Conservation (phyloP, 2,888 invertebrate species). For the Diloba caeruleocephala region DNA sequence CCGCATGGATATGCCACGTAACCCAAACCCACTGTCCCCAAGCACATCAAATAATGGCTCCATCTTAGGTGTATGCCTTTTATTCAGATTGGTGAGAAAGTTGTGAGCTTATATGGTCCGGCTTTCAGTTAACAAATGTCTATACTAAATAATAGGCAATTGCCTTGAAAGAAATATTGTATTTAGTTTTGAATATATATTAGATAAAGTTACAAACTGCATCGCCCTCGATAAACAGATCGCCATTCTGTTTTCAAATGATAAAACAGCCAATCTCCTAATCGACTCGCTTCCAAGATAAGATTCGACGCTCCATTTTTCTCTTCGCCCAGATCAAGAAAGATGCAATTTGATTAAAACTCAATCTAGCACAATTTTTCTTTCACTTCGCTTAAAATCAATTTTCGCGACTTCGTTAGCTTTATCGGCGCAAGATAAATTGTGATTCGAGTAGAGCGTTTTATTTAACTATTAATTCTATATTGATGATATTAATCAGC, state of each 20-base stretch:
- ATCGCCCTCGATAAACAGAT: slow-evolving; percentile 12
- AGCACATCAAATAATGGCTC: too few species aligned
- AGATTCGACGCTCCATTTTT: slow-evolving; percentile 35
- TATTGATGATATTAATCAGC: slow-evolving; percentile 66
- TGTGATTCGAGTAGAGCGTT: slow-evolving; percentile 60
- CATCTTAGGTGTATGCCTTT: too few species aligned
- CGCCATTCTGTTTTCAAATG: slow-evolving; percentile 13
- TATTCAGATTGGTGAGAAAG: too few species aligned
- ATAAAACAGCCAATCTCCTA: slow-evolving; percentile 38
- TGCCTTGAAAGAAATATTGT: too few species aligned
- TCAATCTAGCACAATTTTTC: slow-evolving; percentile 47
- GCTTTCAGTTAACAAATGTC: too few species aligned
- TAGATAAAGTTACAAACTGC: too few species aligned
- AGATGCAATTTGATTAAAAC: slow-evolving; percentile 56
- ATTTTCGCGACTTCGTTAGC: slow-evolving; percentile 74
- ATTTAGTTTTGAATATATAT: too few species aligned
- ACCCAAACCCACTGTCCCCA: too few species aligned
- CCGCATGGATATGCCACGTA: too few species aligned
- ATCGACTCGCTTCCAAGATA: slow-evolving; percentile 39
- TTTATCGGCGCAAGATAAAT: slow-evolving; percentile 74
- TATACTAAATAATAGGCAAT: too few species aligned
- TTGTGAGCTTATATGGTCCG: too few species aligned
- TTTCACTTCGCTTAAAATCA: slow-evolving; percentile 69
- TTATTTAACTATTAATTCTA: slow-evolving; percentile 68
- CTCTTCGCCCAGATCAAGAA: slow-evolving; percentile 32